These are phyloP conservation scores for Caenorhabditis plicata DNA, from an alignment of 2,888 invertebrate species.

Conservation along the genomic window DNA sequence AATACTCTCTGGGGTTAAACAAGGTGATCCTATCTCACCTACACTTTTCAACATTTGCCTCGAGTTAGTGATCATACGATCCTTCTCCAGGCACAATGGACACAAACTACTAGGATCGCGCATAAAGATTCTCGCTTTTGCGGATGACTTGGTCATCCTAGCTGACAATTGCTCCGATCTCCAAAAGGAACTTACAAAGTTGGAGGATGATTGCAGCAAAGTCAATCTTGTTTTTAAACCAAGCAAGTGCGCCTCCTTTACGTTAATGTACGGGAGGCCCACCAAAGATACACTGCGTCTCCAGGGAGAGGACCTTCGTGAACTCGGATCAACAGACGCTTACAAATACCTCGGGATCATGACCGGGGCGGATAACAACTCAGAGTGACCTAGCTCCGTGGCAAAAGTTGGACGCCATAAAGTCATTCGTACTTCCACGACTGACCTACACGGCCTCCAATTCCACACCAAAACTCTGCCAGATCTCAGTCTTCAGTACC, in stretches of 20 bases:
- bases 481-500: conserved; percentile 1
- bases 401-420: conserved; percentile 11
- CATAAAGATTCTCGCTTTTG: conserved; percentile 18
- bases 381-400: neutral
- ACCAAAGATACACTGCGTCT: neutral
- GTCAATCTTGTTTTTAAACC: conserved; percentile 28
- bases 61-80: conserved; percentile 45
- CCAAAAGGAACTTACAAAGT: neutral
- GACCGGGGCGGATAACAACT: neutral
- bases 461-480: neutral
- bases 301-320: neutral
- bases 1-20: conserved; percentile 58
- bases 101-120: neutral
- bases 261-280: conserved; percentile 3
- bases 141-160: conserved; percentile 23
- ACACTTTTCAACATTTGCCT: conserved; percentile 64
- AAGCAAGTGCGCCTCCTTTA: conserved; percentile 21
- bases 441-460: conserved; percentile 6
- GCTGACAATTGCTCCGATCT: conserved; percentile 1
- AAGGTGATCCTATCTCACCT: conserved; percentile 65
- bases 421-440: conserved; percentile 5
- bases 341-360: conserved; percentile 14
- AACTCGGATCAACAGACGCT: neutral
- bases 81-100: neutral
- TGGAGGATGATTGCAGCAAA: conserved; percentile 4